Base-by-base conservation (phyloP, 2,888 invertebrate species). In the Petrolisthes manimaculis region DNA sequence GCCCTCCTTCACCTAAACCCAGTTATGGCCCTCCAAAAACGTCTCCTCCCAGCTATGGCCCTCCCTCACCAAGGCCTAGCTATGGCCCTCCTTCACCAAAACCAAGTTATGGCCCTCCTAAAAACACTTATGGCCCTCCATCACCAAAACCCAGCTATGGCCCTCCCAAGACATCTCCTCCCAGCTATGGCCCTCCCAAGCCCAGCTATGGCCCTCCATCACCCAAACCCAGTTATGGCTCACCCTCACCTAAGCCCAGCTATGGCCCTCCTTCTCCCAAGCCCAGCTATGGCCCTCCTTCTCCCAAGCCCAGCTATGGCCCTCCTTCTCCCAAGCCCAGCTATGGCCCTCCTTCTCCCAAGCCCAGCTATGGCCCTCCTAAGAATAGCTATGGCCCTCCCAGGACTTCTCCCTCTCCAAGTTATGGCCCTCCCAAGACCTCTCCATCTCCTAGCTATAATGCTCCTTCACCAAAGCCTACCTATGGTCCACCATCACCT, bases 401-500 rank as follows among this genome's bases (percentile, higher is more conserved):
- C 61, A 67, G 51, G 77, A 56, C 79, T 21, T 24, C 80, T 21
- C 61, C 51, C 24, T 21, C 8, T 9, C 56, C 51, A 12, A 21
- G 21, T 8, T 81, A 81, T 61, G 80, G 80, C 79, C 78, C 24
- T 37, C 12, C 78, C 53, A 78, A 24, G 37, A 37, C 37, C 37
- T 37, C 37, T 37, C 37, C 37, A 18, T n/a, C 8, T 24, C 74
- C 74, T 24, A 74, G 18, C 18, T 53, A 78, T 78, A 53, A 51
- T n/a, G 54, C 12, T n/a, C 14, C 79, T 54, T 56, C 80, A 9
- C 80, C 80, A 4, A 71, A 54, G 18, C n/a, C 71, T 9, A 55
- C 5, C 83, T 83, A 83, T 83, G 83, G 83, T n/a, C 67, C 83
- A 18, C 71, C 83, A 8, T 51, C 82, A 12, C 53, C 79, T 21